A percentile compares a stretch with the other conserved stretches of the same genome.
phyloP scores from a whole-genome alignment of 30 jellyfish, hydroid and myxozoan species.

The Pseudorhiza aurosa region DNA sequence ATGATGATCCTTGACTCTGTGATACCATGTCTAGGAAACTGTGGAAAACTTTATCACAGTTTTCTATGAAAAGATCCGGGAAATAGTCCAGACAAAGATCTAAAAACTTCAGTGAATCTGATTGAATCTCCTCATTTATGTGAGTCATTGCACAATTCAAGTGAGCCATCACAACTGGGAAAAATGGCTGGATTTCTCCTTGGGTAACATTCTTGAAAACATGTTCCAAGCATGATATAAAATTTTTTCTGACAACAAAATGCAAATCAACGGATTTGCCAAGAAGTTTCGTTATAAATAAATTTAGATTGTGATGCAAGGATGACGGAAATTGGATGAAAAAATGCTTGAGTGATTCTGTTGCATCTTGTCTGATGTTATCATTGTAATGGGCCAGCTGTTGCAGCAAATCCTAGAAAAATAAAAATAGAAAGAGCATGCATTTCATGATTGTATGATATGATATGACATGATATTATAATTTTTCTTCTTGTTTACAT shows the following conservation, averaged over 20 bases:
- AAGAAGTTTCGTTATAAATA: constrained; percentile 76
- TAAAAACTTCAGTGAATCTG: constrained; percentile 61
- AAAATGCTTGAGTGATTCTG: constrained; percentile 67
- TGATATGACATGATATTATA: too few relatives aligned
- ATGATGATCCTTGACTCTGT: constrained; percentile 41
- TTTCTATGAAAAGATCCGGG: constrained; percentile 45
- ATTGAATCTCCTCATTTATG: constrained; percentile 84
- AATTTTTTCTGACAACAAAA: constrained; percentile 55
- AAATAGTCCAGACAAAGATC: constrained; percentile 54
- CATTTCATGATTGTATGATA: too few relatives aligned
- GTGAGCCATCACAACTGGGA: constrained; percentile 83
- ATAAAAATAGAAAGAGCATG: background rate
- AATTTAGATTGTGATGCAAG: constrained; percentile 64
- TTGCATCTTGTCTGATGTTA: constrained; percentile 77
- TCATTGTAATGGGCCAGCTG: constrained; percentile 85
- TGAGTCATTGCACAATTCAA: constrained; percentile 95
- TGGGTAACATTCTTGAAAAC: constrained; percentile 22
- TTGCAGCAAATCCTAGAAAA: constrained; percentile 73
- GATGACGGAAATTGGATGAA: constrained; percentile 70
- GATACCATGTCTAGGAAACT: constrained; percentile 75
- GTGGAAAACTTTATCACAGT: constrained; percentile 69
- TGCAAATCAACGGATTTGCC: constrained; percentile 72
- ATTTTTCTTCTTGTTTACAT: too few relatives aligned
- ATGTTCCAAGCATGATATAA: constrained; percentile 58
- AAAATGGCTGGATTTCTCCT: constrained; percentile 77